Evolutionary conservation across 1,140 invertebrate species (phyloP).

Genomic region (Drosophila eugracilis): DNA sequence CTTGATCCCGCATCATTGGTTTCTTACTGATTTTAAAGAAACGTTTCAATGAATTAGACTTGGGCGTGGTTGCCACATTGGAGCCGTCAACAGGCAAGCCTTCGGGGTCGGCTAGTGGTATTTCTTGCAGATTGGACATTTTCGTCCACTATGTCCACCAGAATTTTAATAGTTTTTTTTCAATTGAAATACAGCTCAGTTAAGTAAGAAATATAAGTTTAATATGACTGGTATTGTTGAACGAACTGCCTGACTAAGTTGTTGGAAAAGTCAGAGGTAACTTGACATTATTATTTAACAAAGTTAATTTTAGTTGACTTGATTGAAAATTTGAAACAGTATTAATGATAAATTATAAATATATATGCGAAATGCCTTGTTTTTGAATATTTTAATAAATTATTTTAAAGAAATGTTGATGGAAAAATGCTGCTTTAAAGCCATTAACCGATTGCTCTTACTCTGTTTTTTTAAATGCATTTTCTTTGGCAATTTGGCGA

Average conservation of each 20-base stretch:
- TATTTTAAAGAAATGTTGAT: background rate
- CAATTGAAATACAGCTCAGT: conserved; percentile 32
- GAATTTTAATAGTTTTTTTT: conserved; percentile 48
- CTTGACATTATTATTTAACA: background rate
- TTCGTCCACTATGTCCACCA: conserved; percentile 29
- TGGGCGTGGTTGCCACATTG: conserved; percentile 4
- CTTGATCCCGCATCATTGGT: background rate
- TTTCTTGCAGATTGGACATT: conserved; percentile 64
- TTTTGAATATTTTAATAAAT: background rate
- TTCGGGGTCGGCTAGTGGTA: conserved; percentile 42
- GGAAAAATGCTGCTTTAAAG: background rate
- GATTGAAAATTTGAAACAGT: background rate
- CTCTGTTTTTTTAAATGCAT: background rate
- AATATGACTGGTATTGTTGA: conserved; percentile 22
- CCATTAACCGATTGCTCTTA: background rate
- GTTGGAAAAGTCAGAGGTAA: conserved; percentile 29
- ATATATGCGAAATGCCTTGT: too few relatives aligned
- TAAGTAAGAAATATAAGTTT: conserved; percentile 64
- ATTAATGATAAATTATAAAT: background rate
- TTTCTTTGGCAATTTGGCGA: conserved; percentile 34
- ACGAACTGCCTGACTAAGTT: background rate
- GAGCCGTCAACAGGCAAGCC: conserved; percentile 10
- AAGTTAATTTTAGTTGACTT: background rate
- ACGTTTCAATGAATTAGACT: conserved; percentile 53
- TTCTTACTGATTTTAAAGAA: conserved; percentile 68